Base-by-base conservation (phyloP, 1,140 invertebrate species). In the Drosophila carrolli region DNA sequence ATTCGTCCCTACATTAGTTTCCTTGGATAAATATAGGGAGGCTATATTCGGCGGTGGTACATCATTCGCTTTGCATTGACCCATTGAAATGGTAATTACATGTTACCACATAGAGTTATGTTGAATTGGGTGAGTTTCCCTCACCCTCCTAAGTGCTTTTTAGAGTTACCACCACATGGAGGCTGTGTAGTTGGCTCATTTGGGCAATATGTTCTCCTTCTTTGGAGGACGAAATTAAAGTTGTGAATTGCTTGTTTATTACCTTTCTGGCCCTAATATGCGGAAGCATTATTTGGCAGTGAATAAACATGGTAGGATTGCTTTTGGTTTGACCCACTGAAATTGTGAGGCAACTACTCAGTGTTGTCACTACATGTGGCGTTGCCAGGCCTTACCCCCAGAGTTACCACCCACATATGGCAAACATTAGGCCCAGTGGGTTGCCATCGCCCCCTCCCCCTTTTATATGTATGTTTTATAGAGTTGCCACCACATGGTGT, bases 341-440 rank as follows among this genome's bases (percentile, higher is more conserved):
- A 66, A 13, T 37, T 60, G 10, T 32, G 16, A 37, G 13, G 32
- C 44, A 38, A 46, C 14, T 19, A 37, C 9, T 8, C 32, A 53
- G 50, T 19, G 50, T 53, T 51, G 50, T 37, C 29, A 1, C 5
- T 51, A 11, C 32, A 35, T 50, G 11, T 10, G 43, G 40, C 14
- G n/a, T 7, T 40, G 32, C 35, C 11, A 4, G 19, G 13, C 23
- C 13, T 7, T 16, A 16, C 14, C 32, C 6, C 29, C 5, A 70
- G 65, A 55, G 53, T 57, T 57, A 44, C 66, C 65, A 57, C 67
- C 43, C 67, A 57, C 67, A 56, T 70, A n/a, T 50, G 65, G 46
- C 23, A 63, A 40, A 37, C 63, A 66, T 67, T 65, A 40, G 56
- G 61, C 32, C 23, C 41, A 32, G 35, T 43, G 54, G 54, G 38